Evolutionary conservation across 2,113 vertebrate species (phyloP).

Genomic region (Odontesthes bonariensis): DNA sequence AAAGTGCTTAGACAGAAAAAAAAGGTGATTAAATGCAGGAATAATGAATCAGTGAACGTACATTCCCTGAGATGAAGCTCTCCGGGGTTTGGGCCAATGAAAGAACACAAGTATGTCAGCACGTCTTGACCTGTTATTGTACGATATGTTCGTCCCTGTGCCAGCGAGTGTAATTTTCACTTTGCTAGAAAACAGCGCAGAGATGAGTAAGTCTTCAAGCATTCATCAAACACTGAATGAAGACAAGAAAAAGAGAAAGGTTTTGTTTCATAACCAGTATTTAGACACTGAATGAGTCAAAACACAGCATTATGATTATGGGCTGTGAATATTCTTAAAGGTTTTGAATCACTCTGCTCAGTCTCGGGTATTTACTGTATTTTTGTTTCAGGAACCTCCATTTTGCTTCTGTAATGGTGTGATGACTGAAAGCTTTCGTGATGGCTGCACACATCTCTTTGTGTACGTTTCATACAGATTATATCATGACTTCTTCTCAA

Average conservation of each 20-base stretch:
- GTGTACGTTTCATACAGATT: background rate
- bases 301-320: background rate
- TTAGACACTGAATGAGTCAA: background rate
- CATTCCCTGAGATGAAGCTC: background rate
- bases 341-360: too few relatives aligned
- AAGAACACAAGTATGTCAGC: slow-evolving; percentile 38
- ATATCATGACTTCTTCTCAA: background rate
- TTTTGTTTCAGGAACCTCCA: background rate
- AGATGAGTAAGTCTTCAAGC: slow-evolving; percentile 33
- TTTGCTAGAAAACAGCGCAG: slow-evolving; percentile 38
- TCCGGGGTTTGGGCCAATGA: slow-evolving; percentile 18
- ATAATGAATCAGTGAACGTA: slow-evolving; percentile 26
- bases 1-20: slow-evolving; percentile 1
- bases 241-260: background rate
- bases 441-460: background rate
- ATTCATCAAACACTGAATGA: slow-evolving; percentile 11
- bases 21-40: slow-evolving; percentile 11
- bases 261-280: background rate
- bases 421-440: background rate
- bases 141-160: slow-evolving; percentile 14
- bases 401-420: background rate
- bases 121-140: slow-evolving; percentile 40
- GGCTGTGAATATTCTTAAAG: background rate
- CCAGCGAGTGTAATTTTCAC: slow-evolving; percentile 37
- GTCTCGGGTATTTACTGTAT: too few relatives aligned